phyloP scores from a whole-genome alignment of 2,888 invertebrate genomes.

The Cacoxenus indagator region DNA sequence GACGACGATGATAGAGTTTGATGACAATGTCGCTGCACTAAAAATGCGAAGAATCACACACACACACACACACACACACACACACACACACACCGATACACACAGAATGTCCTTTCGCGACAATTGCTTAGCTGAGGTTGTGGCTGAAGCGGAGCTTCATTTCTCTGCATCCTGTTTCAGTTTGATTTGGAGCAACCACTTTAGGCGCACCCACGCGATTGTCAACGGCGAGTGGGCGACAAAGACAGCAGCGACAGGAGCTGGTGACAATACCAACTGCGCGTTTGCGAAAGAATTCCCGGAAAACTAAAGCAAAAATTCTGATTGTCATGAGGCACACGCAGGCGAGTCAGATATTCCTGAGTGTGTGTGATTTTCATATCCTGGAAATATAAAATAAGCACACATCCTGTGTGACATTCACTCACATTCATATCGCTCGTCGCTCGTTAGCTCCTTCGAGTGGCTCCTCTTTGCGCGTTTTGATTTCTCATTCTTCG shows the following conservation, averaged over 20 bases:
- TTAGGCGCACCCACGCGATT: no score
- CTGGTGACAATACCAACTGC: slow-evolving; percentile 4
- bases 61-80: no score
- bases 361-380: slow-evolving; percentile 13
- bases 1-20: not conserved
- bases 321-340: slow-evolving; percentile 17
- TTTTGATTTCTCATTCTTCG: slow-evolving; percentile 58
- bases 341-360: not conserved
- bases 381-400: slow-evolving; percentile 43
- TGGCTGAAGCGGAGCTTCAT: no score
- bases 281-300: not conserved
- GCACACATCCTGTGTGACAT: slow-evolving; percentile 58
- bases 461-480: slow-evolving; percentile 33
- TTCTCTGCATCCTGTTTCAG: no score
- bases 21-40: not conserved
- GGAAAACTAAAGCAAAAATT: slow-evolving; percentile 8
- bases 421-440: slow-evolving; percentile 42
- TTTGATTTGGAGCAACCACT: no score
- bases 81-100: no score
- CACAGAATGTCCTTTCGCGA: no score
- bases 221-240: not conserved
- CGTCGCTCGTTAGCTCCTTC: slow-evolving; percentile 21
- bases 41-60: no score
- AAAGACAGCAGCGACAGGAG: not conserved
- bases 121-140: no score